These are phyloP conservation scores for Dreissena polymorpha DNA, from an alignment of 1,140 invertebrate species.

Conservation along the genomic window DNA sequence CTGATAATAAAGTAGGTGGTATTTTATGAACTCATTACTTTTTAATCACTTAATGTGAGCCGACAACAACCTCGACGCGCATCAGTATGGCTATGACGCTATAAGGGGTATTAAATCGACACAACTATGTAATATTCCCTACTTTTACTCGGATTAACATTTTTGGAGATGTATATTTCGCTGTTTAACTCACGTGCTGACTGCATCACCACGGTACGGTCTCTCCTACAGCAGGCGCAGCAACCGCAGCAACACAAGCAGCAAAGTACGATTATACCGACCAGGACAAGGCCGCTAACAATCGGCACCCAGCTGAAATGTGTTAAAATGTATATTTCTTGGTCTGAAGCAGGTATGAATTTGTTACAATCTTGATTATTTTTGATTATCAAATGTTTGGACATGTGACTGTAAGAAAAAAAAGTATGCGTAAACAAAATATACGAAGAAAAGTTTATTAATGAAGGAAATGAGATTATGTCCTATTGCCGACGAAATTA, in stretches of 20 bases:
- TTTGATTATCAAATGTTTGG: not conserved
- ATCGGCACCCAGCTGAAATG: slow-evolving; percentile 7
- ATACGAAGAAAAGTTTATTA: too few species aligned
- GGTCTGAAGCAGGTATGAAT: not conserved
- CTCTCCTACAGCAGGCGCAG: not conserved
- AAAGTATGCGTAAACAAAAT: not conserved
- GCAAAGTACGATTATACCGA: not conserved
- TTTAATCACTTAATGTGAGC: too few species aligned
- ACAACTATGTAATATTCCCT: too few species aligned
- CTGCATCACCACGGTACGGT: not conserved
- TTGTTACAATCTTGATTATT: not conserved
- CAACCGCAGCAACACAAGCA: not conserved
- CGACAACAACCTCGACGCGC: too few species aligned
- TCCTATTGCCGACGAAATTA: too few species aligned
- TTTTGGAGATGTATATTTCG: too few species aligned
- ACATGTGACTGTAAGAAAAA: not conserved
- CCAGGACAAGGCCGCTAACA: not conserved
- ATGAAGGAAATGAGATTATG: too few species aligned
- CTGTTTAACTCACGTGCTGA: not conserved
- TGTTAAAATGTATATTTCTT: not conserved
- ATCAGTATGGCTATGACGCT: too few species aligned
- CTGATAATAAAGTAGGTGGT: too few species aligned
- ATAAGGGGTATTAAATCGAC: too few species aligned
- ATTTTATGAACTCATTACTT: too few species aligned
- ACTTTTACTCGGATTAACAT: too few species aligned